Evolutionary conservation across 2,888 invertebrate genomes (phyloP), one percentile per base, ranked within the genome.

Genomic region (Linyphia triangularis): DNA sequence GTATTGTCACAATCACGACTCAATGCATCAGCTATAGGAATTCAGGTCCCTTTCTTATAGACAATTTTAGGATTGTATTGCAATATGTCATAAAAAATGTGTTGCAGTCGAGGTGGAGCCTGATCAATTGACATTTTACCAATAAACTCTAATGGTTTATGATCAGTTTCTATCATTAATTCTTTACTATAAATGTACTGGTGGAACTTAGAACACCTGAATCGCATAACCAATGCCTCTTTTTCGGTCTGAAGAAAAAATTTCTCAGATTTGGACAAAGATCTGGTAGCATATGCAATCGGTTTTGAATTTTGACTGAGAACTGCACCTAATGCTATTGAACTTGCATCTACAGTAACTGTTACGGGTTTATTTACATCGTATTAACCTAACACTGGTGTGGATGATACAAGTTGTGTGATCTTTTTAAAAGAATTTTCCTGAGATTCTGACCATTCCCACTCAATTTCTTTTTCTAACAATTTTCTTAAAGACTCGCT

Each of bases 271-370:
- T 37, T 24, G 28, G 63, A 63, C 2, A 65, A 33, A n/a, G 75
- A 16, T 30, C 16, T 57, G 13, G 65, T 37, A 16, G 79, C 19
- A 26, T 65, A 65, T 22, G 65, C 79, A 59, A 77, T 77, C 1
- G 61, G 30, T 7, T 33, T n/a, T 1, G 16, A 24, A 26, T 61
- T 26, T 77, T 77, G 61, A 22, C n/a, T 2, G 2, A 77, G 5
- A 9, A 77, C 75, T 9, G 75, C 75, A 28, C 75, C 75, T 30
- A 77, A 10, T 26, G 24, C 75, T 26, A 19, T 16, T 1, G 26
- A 57, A 26, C 61, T 77, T 24, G 59, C 75, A 77, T 77, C 75
- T 19, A 77, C 75, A 22, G 75, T 40, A 26, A 77, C 22, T 22
- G 28, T 57, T 57, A 70, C 70, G 6, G 30, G 37, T 19, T 70